A percentile compares a stretch with the other conserved stretches of the same genome.
Conservation (phyloP, 2,888 invertebrate genomes). For the Pemphredon lugubris region DNA sequence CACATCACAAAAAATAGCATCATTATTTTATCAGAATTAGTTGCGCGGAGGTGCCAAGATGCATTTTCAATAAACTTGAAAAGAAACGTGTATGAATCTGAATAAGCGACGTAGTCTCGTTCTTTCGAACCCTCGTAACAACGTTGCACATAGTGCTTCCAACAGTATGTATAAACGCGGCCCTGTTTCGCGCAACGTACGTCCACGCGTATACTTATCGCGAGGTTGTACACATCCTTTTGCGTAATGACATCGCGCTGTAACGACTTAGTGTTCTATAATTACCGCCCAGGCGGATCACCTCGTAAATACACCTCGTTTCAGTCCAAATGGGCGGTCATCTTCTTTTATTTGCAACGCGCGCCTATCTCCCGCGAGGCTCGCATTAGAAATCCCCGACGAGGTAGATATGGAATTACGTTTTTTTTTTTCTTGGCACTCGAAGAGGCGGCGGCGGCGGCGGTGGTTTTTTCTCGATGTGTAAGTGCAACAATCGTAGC, state of each 20-base stretch:
- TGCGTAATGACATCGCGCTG: constrained; percentile 15
- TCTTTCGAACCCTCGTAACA: too few species aligned
- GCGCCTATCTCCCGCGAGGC: not conserved
- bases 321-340: constrained; percentile 16
- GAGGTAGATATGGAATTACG: not conserved
- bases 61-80: too few species aligned
- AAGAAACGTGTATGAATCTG: too few species aligned
- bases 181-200: not conserved
- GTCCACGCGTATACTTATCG: constrained; percentile 1
- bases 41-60: too few species aligned
- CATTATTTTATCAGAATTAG: too few species aligned
- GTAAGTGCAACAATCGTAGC: constrained; percentile 47
- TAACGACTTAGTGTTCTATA: constrained; percentile 2
- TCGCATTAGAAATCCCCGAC: constrained; percentile 2
- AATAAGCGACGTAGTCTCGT: too few species aligned
- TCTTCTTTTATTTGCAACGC: constrained; percentile 18
- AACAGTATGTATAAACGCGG: too few species aligned
- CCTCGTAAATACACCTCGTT: constrained; percentile 8
- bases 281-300: constrained; percentile 16
- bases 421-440: not conserved
- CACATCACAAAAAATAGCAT: too few species aligned
- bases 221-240: constrained; percentile 4
- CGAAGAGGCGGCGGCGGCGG: not conserved
- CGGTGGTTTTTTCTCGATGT: constrained; percentile 26
- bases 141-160: too few species aligned